Base-by-base conservation (phyloP, 2,888 invertebrate genomes). In the Drosophila robusta region DNA sequence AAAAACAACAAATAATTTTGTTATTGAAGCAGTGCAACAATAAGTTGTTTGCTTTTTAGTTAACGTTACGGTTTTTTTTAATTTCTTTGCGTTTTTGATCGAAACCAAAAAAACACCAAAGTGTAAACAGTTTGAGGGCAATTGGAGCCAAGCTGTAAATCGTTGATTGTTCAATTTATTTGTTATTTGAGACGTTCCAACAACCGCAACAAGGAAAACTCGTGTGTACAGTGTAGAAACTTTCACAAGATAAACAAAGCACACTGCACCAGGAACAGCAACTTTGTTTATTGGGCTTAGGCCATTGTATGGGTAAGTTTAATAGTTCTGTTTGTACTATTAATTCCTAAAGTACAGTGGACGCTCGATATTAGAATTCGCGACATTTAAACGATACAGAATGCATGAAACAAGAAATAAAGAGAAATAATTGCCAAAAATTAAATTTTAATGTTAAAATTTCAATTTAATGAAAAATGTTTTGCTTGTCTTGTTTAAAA, bases 301-400 rank as follows among this genome's bases (percentile, higher is more conserved):
- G 92, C 91, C 93, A 89, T 93, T 93, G 93, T 93, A 93, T 93
- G 93, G 93, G 93, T 93, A 91, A 93, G 93, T 92, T 47, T 47
- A 41, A 6, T 9, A 36, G n/a, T 12, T 34, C 3, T 36, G 16
- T 4, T 26, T 1, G 4, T 22, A 14, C 12, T 6, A 24, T 11
- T 36, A 34, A 16, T 34, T 12, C 7, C 11, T 12, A 4, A 34
- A 12, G 29, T 34, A 34, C 12, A 12, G 34, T 34, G 12, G 34
- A 12, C 4, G 34, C 34, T 12, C 32, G 11, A 34, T 34, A 34
- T 11, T 11, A 3, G 11, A 32, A 32, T 11, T 32, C 4, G 9
- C 32, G 9, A 32, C 11, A 32, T 11, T 2, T 11, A 1, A 11
- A 29, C 26, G 4, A 26, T 26, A 26, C 5, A 5, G 7, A 29